These are phyloP conservation scores for Poeciliopsis paucimaculata DNA, from an alignment of 2,797 vertebrate genomes.

Conservation along the genomic window DNA sequence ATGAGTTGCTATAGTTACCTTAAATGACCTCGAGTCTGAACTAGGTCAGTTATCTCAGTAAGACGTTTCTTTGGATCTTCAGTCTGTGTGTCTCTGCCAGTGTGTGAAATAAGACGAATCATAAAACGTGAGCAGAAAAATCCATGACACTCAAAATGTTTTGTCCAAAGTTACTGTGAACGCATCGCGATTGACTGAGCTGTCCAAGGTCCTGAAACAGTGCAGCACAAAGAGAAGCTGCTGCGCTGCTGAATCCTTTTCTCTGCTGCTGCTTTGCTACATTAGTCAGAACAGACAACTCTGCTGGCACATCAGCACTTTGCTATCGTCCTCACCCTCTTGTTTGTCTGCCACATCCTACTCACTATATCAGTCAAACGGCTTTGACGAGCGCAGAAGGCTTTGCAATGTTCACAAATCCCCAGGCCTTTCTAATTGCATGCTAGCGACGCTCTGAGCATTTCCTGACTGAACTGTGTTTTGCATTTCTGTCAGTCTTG, in stretches of 20 bases:
- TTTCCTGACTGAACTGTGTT: conserved; percentile 31
- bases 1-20: conserved; percentile 35
- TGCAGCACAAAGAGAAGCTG: conserved; percentile 28
- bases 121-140: not conserved
- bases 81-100: not conserved
- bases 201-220: conserved; percentile 44
- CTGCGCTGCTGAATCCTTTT: conserved; percentile 45
- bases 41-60: conserved; percentile 3
- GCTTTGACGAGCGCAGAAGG: conserved; percentile 58
- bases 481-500: conserved; percentile 35
- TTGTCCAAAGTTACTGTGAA: not conserved
- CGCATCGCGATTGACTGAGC: conserved; percentile 22
- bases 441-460: conserved; percentile 27
- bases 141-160: not conserved
- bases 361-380: conserved; percentile 51
- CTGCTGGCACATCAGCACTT: conserved; percentile 40
- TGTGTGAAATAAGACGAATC: not conserved
- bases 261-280: conserved; percentile 42
- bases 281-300: conserved; percentile 63
- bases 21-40: not conserved
- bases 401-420: conserved; percentile 53
- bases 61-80: conserved; percentile 2
- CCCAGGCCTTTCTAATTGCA: conserved; percentile 49
- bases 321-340: conserved; percentile 56
- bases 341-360: conserved; percentile 66